These are phyloP conservation scores for Pocillopora verrucosa DNA, from an alignment of 64 coral and sea anemone species.

Conservation along the genomic window DNA sequence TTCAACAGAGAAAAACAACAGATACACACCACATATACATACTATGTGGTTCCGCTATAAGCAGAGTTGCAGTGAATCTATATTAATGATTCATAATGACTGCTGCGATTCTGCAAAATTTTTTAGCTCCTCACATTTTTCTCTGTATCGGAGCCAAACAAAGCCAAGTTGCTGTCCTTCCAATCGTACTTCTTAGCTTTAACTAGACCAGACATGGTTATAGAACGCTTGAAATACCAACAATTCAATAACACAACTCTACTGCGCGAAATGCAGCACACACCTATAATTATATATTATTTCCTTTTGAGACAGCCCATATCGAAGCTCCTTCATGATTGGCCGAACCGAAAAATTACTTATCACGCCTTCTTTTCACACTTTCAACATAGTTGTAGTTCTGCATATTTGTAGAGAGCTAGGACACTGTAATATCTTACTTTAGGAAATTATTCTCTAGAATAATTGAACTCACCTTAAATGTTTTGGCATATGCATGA, in stretches of 20 bases:
- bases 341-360: background rate
- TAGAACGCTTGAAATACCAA: background rate
- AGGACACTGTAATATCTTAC: too few relatives aligned
- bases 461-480: too few relatives aligned
- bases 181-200: conserved; percentile 72
- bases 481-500: too few relatives aligned
- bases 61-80: background rate
- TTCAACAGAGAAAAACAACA: background rate
- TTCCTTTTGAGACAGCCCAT: background rate
- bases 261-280: background rate
- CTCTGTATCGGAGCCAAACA: conserved; percentile 64
- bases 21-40: background rate
- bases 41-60: background rate
- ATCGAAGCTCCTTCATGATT: background rate
- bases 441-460: too few relatives aligned
- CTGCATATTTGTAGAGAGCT: too few relatives aligned
- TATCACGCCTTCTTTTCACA: conserved; percentile 1
- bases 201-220: conserved; percentile 57
- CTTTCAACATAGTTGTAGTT: too few relatives aligned
- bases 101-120: too few relatives aligned
- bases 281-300: background rate
- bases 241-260: background rate
- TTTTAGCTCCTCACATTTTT: conserved; percentile 48
- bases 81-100: too few relatives aligned
- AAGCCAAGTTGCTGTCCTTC: conserved; percentile 67